Percentiles rank a stretch among this genome's conserved stretches.
phyloP scores from a whole-genome alignment of 1,140 invertebrate species.

The Nasonia giraulti region DNA sequence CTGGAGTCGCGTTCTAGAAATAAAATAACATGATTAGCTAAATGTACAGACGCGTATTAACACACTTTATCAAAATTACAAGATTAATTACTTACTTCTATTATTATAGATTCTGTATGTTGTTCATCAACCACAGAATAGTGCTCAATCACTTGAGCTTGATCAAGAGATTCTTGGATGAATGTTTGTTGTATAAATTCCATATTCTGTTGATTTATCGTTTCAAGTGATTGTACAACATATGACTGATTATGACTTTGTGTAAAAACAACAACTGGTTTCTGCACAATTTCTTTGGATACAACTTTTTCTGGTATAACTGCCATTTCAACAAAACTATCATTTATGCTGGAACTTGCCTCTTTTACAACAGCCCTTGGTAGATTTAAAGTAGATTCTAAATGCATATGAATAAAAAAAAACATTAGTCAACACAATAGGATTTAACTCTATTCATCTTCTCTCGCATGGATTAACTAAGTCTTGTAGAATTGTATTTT shows the following conservation, averaged over 20 bases:
- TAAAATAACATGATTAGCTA: not conserved
- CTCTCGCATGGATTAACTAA: no score
- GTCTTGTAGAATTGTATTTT: not conserved
- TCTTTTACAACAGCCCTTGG: not conserved
- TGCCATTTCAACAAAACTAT: not conserved
- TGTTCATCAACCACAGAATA: not conserved
- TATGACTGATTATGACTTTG: not conserved
- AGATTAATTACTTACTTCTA: not conserved
- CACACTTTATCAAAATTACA: not conserved
- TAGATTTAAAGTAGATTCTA: not conserved
- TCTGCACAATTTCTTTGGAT: not conserved
- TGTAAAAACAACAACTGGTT: not conserved
- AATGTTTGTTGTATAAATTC: not conserved
- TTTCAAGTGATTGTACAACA: not conserved
- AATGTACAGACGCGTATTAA: not conserved
- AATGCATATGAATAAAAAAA: not conserved
- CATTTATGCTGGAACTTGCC: not conserved
- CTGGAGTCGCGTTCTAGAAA: not conserved
- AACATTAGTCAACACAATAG: not conserved
- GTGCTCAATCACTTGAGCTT: not conserved
- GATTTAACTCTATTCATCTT: no score
- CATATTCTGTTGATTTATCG: not conserved
- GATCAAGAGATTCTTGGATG: not conserved
- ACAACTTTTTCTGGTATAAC: not conserved
- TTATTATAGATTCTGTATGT: not conserved